Conservation (phyloP, 2,888 invertebrate species). For the Stenchaetothrips biformis region DNA sequence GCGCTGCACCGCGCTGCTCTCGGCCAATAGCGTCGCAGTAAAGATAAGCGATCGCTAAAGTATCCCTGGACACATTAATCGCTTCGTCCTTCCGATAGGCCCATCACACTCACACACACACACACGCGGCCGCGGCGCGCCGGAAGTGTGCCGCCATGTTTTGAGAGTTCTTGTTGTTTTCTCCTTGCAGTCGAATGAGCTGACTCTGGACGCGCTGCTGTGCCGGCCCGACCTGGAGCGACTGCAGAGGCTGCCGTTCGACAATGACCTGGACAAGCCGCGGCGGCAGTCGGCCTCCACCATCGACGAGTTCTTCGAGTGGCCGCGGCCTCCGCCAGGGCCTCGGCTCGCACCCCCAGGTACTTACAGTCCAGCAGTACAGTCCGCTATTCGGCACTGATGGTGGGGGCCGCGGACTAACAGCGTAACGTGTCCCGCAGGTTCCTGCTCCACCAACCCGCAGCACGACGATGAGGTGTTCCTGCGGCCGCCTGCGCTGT, state of each 20-base stretch:
- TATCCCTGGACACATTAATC: too few species aligned
- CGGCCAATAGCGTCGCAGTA: not conserved
- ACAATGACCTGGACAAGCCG: constrained; percentile 46
- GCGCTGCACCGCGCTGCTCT: not conserved
- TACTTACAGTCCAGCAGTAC: constrained; percentile 35
- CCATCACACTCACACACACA: too few species aligned
- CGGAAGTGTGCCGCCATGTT: too few species aligned
- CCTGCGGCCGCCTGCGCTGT: constrained; percentile 74
- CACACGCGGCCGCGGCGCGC: too few species aligned
- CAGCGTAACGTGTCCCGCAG: too few species aligned
- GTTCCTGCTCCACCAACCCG: constrained; percentile 35
- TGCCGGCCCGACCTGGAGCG: constrained; percentile 70
- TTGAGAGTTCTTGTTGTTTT: not conserved
- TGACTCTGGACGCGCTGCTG: constrained; percentile 64
- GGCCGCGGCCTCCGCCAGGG: constrained; percentile 50
- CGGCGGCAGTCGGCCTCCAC: constrained; percentile 57
- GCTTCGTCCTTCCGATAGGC: too few species aligned
- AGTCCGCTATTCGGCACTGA: too few species aligned
- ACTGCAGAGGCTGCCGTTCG: constrained; percentile 53
- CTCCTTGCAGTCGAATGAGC: not conserved
- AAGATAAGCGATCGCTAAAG: constrained; percentile 1
- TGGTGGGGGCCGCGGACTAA: too few species aligned
- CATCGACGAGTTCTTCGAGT: constrained; percentile 63
- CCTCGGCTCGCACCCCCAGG: constrained; percentile 37
- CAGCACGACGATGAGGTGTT: constrained; percentile 71